Evolutionary conservation across 1,140 invertebrate species (phyloP).

Genomic region (Pseudomyrmex concolor): DNA sequence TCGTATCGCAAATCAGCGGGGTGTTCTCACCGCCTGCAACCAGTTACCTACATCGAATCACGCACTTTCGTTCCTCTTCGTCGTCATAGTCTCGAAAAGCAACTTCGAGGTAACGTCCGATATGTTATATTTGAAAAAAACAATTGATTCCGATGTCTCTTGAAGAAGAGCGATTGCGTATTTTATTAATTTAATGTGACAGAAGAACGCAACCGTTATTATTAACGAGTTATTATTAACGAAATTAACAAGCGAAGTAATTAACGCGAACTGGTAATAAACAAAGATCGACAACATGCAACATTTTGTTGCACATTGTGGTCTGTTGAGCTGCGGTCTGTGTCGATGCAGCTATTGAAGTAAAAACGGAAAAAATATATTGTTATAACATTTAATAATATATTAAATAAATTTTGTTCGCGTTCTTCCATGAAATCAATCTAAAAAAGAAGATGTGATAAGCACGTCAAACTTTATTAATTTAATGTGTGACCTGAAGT

Average conservation of each 20-base stretch:
- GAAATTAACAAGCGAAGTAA: not conserved
- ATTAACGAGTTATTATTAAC: slow-evolving; percentile 1
- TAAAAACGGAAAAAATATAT: not conserved
- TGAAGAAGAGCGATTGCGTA: not conserved
- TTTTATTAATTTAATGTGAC: slow-evolving; percentile 25
- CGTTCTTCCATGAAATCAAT: too few relatives aligned
- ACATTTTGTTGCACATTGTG: too few relatives aligned
- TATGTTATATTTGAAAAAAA: not conserved
- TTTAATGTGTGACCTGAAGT: slow-evolving; percentile 1
- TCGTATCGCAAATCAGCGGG: slow-evolving; percentile 45
- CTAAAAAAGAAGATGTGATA: not conserved
- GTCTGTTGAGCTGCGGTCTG: not conserved
- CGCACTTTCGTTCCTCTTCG: slow-evolving; percentile 15
- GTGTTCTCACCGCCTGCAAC: slow-evolving; percentile 19
- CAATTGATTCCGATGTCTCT: not conserved
- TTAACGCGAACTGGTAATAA: not conserved
- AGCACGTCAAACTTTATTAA: slow-evolving; percentile 15
- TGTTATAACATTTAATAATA: too few relatives aligned
- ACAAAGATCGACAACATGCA: not conserved
- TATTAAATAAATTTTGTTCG: too few relatives aligned
- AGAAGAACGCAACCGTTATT: not conserved
- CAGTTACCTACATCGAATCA: not conserved
- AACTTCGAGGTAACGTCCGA: slow-evolving; percentile 8
- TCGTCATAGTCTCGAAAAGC: not conserved
- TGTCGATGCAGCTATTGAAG: not conserved